Evolutionary conservation across 2,888 invertebrate genomes (phyloP), one percentile per base, ranked within the genome.

Genomic region (Leptinotarsa tumamoca): DNA sequence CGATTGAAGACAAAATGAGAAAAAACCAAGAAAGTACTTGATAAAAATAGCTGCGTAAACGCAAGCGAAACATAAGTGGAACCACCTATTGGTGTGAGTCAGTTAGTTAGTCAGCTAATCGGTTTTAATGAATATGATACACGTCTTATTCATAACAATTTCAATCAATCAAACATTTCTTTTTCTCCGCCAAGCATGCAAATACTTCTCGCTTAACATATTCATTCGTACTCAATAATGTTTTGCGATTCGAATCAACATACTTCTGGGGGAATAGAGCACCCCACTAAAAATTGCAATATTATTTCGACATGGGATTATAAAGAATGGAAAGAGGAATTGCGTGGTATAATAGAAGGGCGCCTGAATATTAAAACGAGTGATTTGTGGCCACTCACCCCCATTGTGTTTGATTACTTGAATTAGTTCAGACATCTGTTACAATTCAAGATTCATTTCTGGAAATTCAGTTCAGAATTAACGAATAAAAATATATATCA

Each of bases 361-460:
- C 77, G 81, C 76, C 72, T 70, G 79, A 79, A 85, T 83, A 85
- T 85, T 84, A 85, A 85, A 84, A 80, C 79, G 78, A 78, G 80
- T 85, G 85, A 85, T 85, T 85, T 85, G 85, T 85, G 85, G 84
- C 81, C 80, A 80, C 80, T 74, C 80, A 76, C 78, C 77, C 67
- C 77, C 75, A 80, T 82, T 80, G 77, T 80, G 67, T 70, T 70
- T 70, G 58, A 58, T 70, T 56, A 70, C 70, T 70, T 18, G 58
- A 70, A 70, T 70, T 58, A 70, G 58, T 54, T 50, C 58, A n/a
- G 43, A 49, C 70, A 58, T 70, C 58, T 70, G 70, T 70, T 70
- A 61, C 56, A 33, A 4, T 58, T 63, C n/a, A 63, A 63, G 43
- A n/a, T 63, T 63, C 63, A n/a, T n/a, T n/a, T 10, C 13, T 43